Base-by-base conservation (phyloP, 2,888 invertebrate genomes). In the Caenorhabditis sp. region DNA sequence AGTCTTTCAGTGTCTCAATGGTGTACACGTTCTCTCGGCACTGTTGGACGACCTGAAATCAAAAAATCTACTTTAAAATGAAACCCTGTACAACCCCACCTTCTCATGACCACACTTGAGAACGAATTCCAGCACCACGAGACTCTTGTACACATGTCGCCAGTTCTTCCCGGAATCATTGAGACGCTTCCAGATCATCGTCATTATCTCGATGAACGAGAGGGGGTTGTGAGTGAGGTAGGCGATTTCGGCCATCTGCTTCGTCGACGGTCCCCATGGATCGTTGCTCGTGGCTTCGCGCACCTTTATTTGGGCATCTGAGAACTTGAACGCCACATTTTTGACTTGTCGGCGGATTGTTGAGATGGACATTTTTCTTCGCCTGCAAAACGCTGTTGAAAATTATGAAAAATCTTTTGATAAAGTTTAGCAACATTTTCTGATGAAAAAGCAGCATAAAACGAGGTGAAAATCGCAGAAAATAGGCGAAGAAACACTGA, bases 91-190 rank as follows among this genome's bases (percentile, higher is more conserved):
- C 6, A 7, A 10, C n/a, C n/a, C n/a, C 58, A 87, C 94, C 94
- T 98, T 98, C 93, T 99, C 99, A 84, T 96, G 96, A 87, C 99
- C 99, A n/a, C 98, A 98, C 94, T 98, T 99, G 89, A 99, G 97
- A 84, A 99, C 95, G 93, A 99, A 99, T 93, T 99, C 99, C 92
- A 98, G 94, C 1, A 98, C 94, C 58, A 97, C 96, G 74, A 99
- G 94, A 28, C 98, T 97, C 94, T 96, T 97, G 94, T 98, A 99
- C 26, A 99, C 99, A 93, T 99, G 98, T 86, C 98, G 94, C 99
- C 99, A 99, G 94, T 99, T 99, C 94, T 97, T 96, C 86, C 99
- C 99, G 94, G 98, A 98, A 94, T 99, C 99, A 94, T 99, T 99
- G 68, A 99, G 94, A 88, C 99, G 94, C 93, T 98, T 99, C 98